Evolutionary conservation across 2,888 invertebrate genomes (phyloP).

Genomic region (Lasioglossum pauxillum): DNA sequence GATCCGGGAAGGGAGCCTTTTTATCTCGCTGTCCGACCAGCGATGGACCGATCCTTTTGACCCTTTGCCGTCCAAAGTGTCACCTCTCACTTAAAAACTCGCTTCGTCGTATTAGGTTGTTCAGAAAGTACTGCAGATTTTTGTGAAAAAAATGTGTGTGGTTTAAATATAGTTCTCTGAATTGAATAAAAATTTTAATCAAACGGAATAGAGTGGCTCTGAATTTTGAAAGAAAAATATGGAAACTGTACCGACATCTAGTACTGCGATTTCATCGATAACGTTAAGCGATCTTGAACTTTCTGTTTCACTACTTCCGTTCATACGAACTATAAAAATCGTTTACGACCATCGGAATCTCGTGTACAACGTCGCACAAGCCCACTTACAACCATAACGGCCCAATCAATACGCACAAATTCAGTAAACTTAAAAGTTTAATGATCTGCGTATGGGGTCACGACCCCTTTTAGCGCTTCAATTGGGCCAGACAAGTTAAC

Average conservation of each 20-base stretch:
- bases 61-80: too few species aligned
- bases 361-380: neutral
- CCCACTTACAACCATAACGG: neutral
- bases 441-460: neutral
- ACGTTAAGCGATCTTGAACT: neutral
- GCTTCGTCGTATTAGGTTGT: too few species aligned
- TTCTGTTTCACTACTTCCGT: neutral
- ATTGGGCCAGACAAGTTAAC: slow-evolving; percentile 18
- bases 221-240: neutral
- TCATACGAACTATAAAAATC: neutral
- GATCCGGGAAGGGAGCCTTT: slow-evolving; percentile 31
- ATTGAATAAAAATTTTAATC: neutral
- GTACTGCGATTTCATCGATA: neutral
- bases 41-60: neutral
- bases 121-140: too few species aligned
- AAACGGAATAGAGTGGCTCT: neutral
- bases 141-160: too few species aligned
- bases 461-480: slow-evolving; percentile 12
- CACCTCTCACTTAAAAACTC: too few species aligned
- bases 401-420: slow-evolving; percentile 14
- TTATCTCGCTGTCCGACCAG: slow-evolving; percentile 38
- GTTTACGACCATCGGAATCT: neutral
- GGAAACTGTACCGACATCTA: neutral
- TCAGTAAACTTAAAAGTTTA: slow-evolving; percentile 14
- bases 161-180: too few species aligned